Conservation (phyloP, 2,797 vertebrate genomes). For the Gambelia wislizenii region DNA sequence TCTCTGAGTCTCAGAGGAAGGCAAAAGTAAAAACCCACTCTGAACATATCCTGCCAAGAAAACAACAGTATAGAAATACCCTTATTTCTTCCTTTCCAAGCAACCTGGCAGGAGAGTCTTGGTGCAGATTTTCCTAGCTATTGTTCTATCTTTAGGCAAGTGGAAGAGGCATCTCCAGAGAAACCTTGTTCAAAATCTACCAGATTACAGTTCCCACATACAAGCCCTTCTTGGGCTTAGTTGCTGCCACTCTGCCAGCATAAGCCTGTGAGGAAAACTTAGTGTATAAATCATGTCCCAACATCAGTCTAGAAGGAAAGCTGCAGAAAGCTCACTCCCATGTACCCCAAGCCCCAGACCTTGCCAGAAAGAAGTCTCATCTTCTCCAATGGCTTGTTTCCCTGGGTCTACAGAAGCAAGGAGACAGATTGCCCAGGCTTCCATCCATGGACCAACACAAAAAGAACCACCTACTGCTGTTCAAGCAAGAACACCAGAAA, state of each 20-base stretch:
- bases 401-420: not conserved
- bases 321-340: too few relatives aligned
- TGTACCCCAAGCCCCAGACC: not conserved
- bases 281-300: too few relatives aligned
- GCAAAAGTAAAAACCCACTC: too few relatives aligned
- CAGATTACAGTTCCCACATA: not conserved
- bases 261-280: too few relatives aligned
- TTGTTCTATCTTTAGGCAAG: not conserved
- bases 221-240: not conserved
- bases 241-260: too few relatives aligned
- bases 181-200: not conserved
- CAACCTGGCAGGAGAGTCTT: not conserved
- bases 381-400: not conserved
- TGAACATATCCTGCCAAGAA: too few relatives aligned
- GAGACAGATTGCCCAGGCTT: too few relatives aligned
- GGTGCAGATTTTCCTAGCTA: not conserved
- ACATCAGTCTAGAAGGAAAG: not conserved
- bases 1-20: too few relatives aligned
- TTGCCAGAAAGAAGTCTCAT: not conserved
- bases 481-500: not conserved
- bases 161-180: not conserved
- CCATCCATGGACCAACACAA: not conserved
- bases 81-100: not conserved
- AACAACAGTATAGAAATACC: not conserved
- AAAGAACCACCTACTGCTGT: not conserved